Percentiles rank a stretch among this genome's conserved stretches.
These are phyloP conservation scores for Pollenia angustigena DNA, from an alignment of 2,888 invertebrate species.

Conservation along the genomic window DNA sequence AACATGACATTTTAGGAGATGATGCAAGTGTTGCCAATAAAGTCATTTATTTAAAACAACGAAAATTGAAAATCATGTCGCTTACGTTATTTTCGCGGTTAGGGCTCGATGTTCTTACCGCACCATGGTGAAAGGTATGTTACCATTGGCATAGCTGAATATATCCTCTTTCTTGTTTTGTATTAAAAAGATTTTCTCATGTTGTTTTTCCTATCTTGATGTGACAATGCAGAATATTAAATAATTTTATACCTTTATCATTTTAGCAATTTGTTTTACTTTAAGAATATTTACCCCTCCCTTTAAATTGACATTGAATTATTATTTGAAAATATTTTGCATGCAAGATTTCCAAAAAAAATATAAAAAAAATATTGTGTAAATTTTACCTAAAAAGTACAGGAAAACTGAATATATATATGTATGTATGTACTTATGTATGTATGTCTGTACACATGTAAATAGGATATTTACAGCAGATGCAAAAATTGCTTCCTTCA, in stretches of 20 bases:
- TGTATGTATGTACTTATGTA: no score
- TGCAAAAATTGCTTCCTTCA: slow-evolving; percentile 34
- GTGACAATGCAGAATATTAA: not conserved
- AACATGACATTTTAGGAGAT: no score
- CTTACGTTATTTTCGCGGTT: no score
- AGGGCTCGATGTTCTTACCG: no score
- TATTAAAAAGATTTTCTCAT: no score
- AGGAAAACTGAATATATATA: slow-evolving; percentile 14
- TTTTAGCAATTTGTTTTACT: not conserved
- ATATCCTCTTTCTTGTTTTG: no score
- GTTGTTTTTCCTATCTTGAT: not conserved
- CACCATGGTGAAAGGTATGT: no score
- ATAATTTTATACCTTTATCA: slow-evolving; percentile 20
- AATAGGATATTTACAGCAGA: slow-evolving; percentile 45
- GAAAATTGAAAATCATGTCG: no score
- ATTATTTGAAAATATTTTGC: slow-evolving; percentile 38
- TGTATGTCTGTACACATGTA: no score
- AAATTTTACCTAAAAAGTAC: slow-evolving; percentile 47
- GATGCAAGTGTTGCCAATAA: no score
- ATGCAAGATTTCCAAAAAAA: slow-evolving; percentile 18
- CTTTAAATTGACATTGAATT: slow-evolving; percentile 44
- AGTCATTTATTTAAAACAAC: no score
- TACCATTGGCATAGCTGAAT: no score
- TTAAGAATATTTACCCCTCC: slow-evolving; percentile 1
- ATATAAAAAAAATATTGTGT: slow-evolving; percentile 17